Conservation (phyloP, 2,888 invertebrate genomes). For the Pollenia amentaria region DNA sequence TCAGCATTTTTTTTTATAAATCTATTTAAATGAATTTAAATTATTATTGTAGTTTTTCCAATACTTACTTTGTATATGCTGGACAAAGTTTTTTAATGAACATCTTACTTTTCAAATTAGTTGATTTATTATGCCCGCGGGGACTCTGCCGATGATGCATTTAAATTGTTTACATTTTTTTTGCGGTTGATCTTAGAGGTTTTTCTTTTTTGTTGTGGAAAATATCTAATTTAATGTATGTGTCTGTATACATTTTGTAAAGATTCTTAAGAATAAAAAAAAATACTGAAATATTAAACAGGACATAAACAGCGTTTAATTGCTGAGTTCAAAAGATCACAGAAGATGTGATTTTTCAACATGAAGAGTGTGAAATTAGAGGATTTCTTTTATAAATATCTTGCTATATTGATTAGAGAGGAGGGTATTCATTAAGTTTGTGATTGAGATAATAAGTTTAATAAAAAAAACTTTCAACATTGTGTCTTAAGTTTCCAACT, state of each 20-base stretch:
- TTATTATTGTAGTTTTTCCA: not conserved
- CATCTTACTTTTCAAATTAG: constrained; percentile 13
- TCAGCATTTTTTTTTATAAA: constrained; percentile 56
- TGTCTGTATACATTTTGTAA: not conserved
- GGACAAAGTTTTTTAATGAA: constrained; percentile 32
- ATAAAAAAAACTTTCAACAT: no score
- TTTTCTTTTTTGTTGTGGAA: not conserved
- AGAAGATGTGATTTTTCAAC: not conserved
- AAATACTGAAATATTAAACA: not conserved
- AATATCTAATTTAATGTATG: no score
- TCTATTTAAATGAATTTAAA: constrained; percentile 50
- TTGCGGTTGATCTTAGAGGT: not conserved
- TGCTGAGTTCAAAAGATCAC: constrained; percentile 1
- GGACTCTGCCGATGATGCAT: constrained; percentile 1
- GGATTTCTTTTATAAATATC: not conserved
- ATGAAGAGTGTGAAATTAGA: not conserved
- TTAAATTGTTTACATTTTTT: constrained; percentile 20
- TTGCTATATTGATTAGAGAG: not conserved
- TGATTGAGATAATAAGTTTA: not conserved
- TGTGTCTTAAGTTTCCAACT: no score
- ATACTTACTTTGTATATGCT: not conserved
- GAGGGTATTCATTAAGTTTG: not conserved
- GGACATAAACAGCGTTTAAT: not conserved
- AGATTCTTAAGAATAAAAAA: not conserved
- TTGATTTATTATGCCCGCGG: constrained; percentile 24